Evolutionary conservation across 2,113 vertebrate genomes (phyloP).

Genomic region (Megaceryle maxima): DNA sequence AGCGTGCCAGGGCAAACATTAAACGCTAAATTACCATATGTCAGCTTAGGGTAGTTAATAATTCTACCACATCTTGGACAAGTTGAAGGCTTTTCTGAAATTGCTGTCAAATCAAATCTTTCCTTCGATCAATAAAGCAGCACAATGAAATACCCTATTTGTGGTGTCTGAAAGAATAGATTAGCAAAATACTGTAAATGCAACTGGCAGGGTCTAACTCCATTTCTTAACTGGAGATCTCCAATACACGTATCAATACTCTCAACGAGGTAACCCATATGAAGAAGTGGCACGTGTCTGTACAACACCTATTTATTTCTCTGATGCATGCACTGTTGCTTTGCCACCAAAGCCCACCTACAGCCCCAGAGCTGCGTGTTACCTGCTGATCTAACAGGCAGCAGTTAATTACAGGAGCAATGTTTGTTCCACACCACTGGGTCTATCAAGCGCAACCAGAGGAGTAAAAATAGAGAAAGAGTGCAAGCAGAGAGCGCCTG

Average conservation of each 20-base stretch:
- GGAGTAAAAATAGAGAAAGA: neutral
- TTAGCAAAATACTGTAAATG: slow-evolving; percentile 34
- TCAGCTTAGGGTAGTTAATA: slow-evolving; percentile 59
- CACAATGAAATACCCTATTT: neutral
- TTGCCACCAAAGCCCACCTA: neutral
- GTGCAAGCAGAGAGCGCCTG: neutral
- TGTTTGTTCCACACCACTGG: neutral
- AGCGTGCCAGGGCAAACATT: slow-evolving; percentile 43
- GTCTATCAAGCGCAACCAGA: neutral
- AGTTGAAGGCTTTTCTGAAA: slow-evolving; percentile 49
- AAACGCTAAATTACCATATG: slow-evolving; percentile 58
- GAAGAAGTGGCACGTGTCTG: neutral
- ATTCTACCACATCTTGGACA: slow-evolving; percentile 58
- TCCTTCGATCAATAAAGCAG: slow-evolving; percentile 49
- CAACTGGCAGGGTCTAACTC: slow-evolving; percentile 28
- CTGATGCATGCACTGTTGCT: neutral
- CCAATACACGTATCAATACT: neutral
- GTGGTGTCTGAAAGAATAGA: neutral
- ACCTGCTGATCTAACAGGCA: neutral
- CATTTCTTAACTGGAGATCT: neutral
- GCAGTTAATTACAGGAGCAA: neutral
- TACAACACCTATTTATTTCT: neutral
- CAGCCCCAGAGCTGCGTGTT: neutral
- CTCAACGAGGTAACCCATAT: neutral
- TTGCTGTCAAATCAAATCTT: slow-evolving; percentile 57